Percentiles rank a stretch among this genome's conserved stretches.
These are phyloP conservation scores for Cyrtorhinus lividipennis DNA, from an alignment of 1,140 invertebrate species.

Conservation along the genomic window DNA sequence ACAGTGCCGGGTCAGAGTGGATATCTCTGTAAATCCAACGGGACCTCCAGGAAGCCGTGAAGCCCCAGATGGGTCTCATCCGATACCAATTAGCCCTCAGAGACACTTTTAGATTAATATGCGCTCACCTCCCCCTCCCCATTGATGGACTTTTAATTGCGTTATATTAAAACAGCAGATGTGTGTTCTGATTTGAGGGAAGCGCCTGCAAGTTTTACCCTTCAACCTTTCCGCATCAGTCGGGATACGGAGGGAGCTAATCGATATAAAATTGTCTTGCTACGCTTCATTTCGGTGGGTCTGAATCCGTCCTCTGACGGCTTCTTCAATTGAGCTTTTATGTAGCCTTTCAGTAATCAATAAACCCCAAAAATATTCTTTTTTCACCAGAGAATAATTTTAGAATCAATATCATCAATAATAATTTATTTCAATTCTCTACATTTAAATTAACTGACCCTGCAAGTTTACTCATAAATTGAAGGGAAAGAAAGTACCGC, in stretches of 20 bases:
- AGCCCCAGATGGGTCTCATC: slow-evolving; percentile 11
- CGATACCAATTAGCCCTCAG: slow-evolving; percentile 14
- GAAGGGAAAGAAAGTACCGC: too few relatives aligned
- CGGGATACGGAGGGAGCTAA: background rate
- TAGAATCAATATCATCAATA: too few relatives aligned
- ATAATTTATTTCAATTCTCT: too few relatives aligned
- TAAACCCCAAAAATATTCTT: too few relatives aligned
- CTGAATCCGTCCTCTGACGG: too few relatives aligned
- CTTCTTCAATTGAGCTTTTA: too few relatives aligned
- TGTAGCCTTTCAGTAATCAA: too few relatives aligned
- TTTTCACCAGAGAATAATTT: too few relatives aligned
- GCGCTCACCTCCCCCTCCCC: too few relatives aligned
- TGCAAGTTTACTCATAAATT: too few relatives aligned
- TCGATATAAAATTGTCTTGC: background rate
- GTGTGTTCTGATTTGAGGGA: slow-evolving; percentile 13
- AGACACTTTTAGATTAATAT: slow-evolving; percentile 14
- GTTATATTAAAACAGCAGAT: slow-evolving; percentile 17
- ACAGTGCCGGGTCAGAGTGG: background rate
- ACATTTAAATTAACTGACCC: too few relatives aligned
- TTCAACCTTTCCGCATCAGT: background rate
- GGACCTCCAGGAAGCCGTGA: slow-evolving; percentile 1
- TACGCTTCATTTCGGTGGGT: too few relatives aligned
- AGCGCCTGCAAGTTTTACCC: background rate
- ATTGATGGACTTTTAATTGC: slow-evolving; percentile 16
- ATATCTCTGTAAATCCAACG: slow-evolving; percentile 13